Conservation (phyloP, 2,797 vertebrate genomes). For the Chelidonichthys spinosus region DNA sequence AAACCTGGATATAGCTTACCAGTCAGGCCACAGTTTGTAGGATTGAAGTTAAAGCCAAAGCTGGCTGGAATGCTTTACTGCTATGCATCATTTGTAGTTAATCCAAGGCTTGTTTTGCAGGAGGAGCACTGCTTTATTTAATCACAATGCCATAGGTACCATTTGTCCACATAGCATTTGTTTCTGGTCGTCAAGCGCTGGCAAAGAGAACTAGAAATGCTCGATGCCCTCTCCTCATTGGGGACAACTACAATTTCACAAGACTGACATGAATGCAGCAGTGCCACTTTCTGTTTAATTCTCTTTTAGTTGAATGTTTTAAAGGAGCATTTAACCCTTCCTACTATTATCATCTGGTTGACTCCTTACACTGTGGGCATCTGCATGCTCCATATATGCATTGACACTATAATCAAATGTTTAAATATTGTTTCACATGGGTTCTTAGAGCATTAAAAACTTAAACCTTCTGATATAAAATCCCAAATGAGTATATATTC, state of each 20-base stretch:
- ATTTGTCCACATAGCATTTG: too few relatives aligned
- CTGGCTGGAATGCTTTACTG: conserved; percentile 57
- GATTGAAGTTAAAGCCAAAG: conserved; percentile 53
- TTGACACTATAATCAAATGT: neutral
- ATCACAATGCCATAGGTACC: conserved; percentile 11
- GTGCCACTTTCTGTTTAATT: conserved; percentile 1
- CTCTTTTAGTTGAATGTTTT: neutral
- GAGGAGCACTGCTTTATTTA: conserved; percentile 41
- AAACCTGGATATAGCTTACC: conserved; percentile 38
- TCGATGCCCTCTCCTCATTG: too few relatives aligned
- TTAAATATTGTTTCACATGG: conserved; percentile 14
- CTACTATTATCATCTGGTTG: neutral
- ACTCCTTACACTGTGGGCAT: neutral
- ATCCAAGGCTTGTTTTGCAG: conserved; percentile 58
- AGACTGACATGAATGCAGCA: neutral
- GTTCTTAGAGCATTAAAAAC: conserved; percentile 1
- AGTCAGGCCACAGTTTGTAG: conserved; percentile 28
- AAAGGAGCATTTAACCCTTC: neutral
- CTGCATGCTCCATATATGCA: neutral
- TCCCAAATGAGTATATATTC: conserved; percentile 30
- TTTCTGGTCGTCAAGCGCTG: too few relatives aligned
- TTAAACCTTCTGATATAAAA: conserved; percentile 22
- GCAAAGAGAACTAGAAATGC: too few relatives aligned
- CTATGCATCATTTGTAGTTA: conserved; percentile 59
- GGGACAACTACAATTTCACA: too few relatives aligned